Conservation (phyloP, 2,113 vertebrate genomes). For the Chaetops frenatus region DNA sequence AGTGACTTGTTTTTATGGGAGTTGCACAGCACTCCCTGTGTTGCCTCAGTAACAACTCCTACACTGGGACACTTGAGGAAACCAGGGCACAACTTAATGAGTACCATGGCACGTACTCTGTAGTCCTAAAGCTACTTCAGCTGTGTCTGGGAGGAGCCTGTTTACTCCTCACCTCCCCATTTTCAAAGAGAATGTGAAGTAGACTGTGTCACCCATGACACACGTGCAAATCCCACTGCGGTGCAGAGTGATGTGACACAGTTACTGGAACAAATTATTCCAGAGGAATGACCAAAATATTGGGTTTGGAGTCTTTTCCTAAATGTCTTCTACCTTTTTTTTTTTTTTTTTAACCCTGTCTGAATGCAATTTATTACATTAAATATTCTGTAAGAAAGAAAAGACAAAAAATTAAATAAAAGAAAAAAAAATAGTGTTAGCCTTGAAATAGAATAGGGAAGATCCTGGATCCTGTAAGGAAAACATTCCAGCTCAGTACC, state of each 20-base stretch:
- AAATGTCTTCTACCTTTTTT: no score
- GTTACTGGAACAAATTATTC: background rate
- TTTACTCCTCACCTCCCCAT: background rate
- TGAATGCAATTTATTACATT: background rate
- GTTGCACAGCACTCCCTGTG: background rate
- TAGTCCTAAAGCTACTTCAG: background rate
- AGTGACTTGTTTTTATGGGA: background rate
- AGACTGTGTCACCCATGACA: background rate
- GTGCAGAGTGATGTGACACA: background rate
- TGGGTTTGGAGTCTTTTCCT: background rate
- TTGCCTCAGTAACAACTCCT: constrained; percentile 31
- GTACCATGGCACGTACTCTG: background rate
- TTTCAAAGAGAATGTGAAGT: background rate
- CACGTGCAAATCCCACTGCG: background rate
- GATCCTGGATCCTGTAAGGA: background rate
- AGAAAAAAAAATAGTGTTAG: rapidly evolving
- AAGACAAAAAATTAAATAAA: background rate
- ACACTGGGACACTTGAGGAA: background rate
- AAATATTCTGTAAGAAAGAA: background rate
- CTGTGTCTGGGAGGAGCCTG: background rate
- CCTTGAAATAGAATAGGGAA: background rate
- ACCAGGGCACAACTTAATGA: constrained; percentile 26
- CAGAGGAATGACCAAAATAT: background rate
- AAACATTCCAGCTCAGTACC: background rate
- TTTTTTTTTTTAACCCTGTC: background rate